Percentiles rank a stretch among this genome's conserved stretches.
Conservation (phyloP, 2,113 vertebrate species). For the Malurus cyaneus region DNA sequence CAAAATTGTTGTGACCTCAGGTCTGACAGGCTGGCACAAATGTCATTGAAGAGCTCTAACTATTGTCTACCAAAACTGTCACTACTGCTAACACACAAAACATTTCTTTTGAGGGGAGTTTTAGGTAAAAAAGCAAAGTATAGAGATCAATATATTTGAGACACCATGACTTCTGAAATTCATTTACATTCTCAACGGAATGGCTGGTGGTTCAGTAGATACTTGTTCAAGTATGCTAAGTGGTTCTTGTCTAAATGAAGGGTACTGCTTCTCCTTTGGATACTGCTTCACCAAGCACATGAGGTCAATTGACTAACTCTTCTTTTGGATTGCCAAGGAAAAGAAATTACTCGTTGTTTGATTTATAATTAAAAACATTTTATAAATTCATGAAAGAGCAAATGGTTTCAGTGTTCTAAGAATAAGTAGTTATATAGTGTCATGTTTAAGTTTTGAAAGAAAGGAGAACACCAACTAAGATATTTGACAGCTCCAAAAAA, state of each 20-base stretch:
- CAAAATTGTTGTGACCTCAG: neutral
- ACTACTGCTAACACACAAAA: neutral
- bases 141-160: neutral
- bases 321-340: neutral
- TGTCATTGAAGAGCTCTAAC: neutral
- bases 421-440: neutral
- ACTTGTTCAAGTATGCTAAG: neutral
- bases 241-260: neutral
- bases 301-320: neutral
- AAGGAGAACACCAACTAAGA: neutral
- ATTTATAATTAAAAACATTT: slow-evolving; percentile 35
- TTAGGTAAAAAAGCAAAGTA: neutral
- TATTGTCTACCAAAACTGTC: neutral
- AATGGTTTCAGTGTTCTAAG: neutral
- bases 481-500: neutral
- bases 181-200: neutral
- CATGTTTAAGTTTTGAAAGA: neutral
- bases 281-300: neutral
- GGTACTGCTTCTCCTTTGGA: neutral
- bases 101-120: neutral
- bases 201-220: neutral
- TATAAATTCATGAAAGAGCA: slow-evolving; percentile 25
- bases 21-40: neutral
- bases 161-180: neutral
- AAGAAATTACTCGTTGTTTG: neutral